phyloP scores from a whole-genome alignment of 2,113 vertebrate genomes.

The Gila orcuttii region DNA sequence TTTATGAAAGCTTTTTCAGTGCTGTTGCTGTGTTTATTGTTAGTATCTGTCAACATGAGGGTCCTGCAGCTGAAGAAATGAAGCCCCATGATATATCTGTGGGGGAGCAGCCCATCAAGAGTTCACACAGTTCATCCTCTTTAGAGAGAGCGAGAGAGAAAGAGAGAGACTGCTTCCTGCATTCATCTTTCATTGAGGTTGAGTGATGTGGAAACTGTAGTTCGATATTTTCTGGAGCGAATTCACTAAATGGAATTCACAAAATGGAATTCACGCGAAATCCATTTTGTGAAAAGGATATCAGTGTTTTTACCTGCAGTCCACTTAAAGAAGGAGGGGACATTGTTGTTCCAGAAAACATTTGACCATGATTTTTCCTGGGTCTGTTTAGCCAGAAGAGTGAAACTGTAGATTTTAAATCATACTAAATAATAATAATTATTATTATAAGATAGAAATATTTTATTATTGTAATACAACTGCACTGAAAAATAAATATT shows the following conservation, averaged over 20 bases:
- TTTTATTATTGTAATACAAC: too few species aligned
- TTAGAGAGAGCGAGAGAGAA: not conserved
- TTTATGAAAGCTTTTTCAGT: not conserved
- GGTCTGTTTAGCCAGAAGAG: not conserved
- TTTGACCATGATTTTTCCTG: not conserved
- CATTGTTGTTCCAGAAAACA: not conserved
- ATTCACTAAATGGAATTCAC: not conserved
- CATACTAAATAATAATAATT: too few species aligned
- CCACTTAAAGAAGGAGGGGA: not conserved
- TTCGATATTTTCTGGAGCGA: not conserved
- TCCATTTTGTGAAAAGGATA: not conserved
- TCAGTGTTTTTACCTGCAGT: not conserved
- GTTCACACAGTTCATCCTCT: slow-evolving; percentile 21
- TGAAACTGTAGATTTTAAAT: not conserved
- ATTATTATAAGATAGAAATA: too few species aligned
- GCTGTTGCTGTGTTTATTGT: slow-evolving; percentile 8
- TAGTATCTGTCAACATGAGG: slow-evolving; percentile 14
- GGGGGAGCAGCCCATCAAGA: slow-evolving; percentile 10
- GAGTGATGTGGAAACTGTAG: not conserved
- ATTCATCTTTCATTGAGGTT: not conserved
- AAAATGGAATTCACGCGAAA: not conserved
- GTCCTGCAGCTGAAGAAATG: slow-evolving; percentile 5
- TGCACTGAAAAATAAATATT: too few species aligned
- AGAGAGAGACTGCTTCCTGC: not conserved
- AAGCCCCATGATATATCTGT: not conserved